Conservation (phyloP, 2,888 invertebrate genomes). For the Drosophila parthenogenetica region DNA sequence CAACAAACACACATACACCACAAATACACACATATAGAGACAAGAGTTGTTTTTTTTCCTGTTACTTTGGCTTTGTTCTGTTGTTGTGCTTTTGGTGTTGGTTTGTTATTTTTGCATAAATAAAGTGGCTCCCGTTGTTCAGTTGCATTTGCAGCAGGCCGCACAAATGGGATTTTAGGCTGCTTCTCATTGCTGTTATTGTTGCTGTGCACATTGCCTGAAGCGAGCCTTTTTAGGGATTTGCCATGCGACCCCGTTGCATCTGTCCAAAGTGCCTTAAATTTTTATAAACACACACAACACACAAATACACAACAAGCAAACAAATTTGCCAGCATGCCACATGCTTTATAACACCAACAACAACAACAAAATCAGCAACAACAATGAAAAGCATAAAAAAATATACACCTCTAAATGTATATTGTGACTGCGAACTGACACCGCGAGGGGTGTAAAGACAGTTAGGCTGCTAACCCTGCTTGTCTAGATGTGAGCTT, state of each 20-base stretch:
- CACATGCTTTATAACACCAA: constrained; percentile 51
- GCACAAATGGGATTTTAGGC: constrained; percentile 78
- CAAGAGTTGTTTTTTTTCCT: constrained; percentile 9
- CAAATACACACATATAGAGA: constrained; percentile 14
- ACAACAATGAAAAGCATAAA: constrained; percentile 16
- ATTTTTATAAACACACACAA: constrained; percentile 74
- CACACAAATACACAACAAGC: constrained; percentile 46
- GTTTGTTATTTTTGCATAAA: constrained; percentile 80
- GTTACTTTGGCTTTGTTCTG: constrained; percentile 54
- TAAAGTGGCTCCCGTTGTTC: constrained; percentile 57
- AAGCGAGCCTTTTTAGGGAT: constrained; percentile 61
- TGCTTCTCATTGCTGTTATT: constrained; percentile 17
- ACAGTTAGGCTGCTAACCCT: constrained; percentile 23
- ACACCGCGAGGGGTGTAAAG: constrained; percentile 22
- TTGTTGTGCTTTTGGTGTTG: constrained; percentile 50
- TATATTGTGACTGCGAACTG: constrained; percentile 30
- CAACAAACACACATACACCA: constrained; percentile 20
- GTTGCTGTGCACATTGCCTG: not conserved
- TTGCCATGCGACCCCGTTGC: constrained; percentile 45
- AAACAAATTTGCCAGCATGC: constrained; percentile 72
- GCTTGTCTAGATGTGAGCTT: constrained; percentile 60
- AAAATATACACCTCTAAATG: constrained; percentile 20
- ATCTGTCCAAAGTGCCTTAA: constrained; percentile 74
- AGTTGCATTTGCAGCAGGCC: constrained; percentile 33
- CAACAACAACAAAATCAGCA: not conserved